Evolutionary conservation across 2,888 invertebrate genomes (phyloP).

Genomic region (Megastigmus dorsalis): DNA sequence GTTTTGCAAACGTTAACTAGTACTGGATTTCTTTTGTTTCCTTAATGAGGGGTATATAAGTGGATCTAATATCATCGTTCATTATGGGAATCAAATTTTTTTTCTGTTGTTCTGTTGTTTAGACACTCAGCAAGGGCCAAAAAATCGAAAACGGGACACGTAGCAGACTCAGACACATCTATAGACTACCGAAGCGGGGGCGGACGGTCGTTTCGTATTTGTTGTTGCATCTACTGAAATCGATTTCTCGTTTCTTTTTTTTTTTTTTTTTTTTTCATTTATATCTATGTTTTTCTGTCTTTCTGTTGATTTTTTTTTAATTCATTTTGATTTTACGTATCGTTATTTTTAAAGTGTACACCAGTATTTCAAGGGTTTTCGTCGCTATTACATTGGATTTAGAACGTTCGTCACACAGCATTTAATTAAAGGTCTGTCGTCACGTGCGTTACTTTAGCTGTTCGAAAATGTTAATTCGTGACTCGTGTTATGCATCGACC

Average conservation of each 20-base stretch:
- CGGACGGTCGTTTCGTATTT: slow-evolving; percentile 61
- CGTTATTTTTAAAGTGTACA: not conserved
- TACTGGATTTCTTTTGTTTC: slow-evolving; percentile 6
- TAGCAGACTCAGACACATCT: slow-evolving; percentile 72
- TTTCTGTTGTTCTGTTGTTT: slow-evolving; percentile 19
- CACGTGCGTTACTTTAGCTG: not conserved
- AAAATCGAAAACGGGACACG: slow-evolving; percentile 65
- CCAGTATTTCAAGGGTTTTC: slow-evolving; percentile 15
- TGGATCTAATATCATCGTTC: slow-evolving; percentile 8
- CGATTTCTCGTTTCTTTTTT: slow-evolving; percentile 21
- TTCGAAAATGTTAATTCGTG: slow-evolving; percentile 5
- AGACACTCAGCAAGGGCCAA: slow-evolving; percentile 45
- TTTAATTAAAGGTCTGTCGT: not conserved
- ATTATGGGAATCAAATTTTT: too few species aligned
- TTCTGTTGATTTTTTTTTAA: not conserved
- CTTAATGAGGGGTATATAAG: slow-evolving; percentile 4
- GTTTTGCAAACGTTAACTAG: slow-evolving; percentile 18
- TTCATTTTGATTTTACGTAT: not conserved
- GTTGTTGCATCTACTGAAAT: too few species aligned
- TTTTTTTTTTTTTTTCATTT: slow-evolving; percentile 16
- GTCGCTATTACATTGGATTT: too few species aligned
- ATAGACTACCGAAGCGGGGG: slow-evolving; percentile 69
- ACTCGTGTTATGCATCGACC: slow-evolving; percentile 59
- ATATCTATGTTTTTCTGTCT: not conserved
- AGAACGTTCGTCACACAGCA: too few species aligned